These are phyloP conservation scores for Coccyzus lansbergi DNA, from an alignment of 2,797 vertebrate genomes.

Conservation along the genomic window DNA sequence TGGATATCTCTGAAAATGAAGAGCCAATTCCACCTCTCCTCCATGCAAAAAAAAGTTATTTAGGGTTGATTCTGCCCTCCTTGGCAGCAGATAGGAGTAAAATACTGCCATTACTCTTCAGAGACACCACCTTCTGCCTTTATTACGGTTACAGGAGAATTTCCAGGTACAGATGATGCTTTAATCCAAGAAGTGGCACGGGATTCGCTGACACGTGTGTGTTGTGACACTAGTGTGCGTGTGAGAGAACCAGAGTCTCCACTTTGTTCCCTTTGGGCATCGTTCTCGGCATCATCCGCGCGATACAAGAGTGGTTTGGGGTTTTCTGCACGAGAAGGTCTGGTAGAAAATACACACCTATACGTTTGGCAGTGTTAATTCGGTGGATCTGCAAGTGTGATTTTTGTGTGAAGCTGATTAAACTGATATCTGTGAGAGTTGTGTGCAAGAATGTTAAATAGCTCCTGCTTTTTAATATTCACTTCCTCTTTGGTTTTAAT, in stretches of 20 bases:
- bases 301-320: not conserved
- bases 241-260: not conserved
- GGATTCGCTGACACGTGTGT: not conserved
- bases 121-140: not conserved
- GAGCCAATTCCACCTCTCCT: not conserved
- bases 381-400: constrained; percentile 43
- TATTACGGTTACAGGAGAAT: not conserved
- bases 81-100: not conserved
- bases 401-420: constrained; percentile 53
- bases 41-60: not conserved
- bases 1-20: not conserved
- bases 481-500: constrained; percentile 80
- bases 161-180: not conserved
- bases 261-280: not conserved
- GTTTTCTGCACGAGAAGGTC: not conserved
- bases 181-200: not conserved
- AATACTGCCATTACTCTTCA: not conserved
- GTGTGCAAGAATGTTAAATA: constrained; percentile 75
- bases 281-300: not conserved
- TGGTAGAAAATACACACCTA: not conserved
- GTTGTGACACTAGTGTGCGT: not conserved
- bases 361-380: not conserved
- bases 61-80: not conserved
- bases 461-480: constrained; percentile 78
- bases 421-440: constrained; percentile 43